Evolutionary conservation across 1,140 invertebrate genomes (phyloP), one percentile per base, ranked within the genome.

Genomic region (Druon quercuslanigerum): DNA sequence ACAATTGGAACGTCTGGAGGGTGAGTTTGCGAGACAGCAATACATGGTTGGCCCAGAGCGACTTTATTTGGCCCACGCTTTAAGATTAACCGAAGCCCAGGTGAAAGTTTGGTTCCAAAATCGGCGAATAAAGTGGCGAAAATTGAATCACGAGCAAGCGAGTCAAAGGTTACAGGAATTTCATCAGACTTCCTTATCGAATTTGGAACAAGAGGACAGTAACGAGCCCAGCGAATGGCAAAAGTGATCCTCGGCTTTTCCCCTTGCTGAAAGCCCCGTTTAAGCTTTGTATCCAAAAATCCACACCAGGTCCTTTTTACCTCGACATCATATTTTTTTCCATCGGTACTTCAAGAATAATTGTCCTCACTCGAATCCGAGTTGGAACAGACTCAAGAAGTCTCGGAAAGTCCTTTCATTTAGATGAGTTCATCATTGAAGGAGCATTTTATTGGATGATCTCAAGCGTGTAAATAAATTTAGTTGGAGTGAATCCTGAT

Each of bases 91-190:
- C 0, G 98, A 99, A 90, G 97, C 97, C 6, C 93, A 97, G 93
- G 97, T 99, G 0, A 99, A 99, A 91, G 98, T 99, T 1, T 99
- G 98, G 98, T 99, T 99, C 88, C 98, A 98, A 91, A 99, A 99
- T 89, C 93, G 98, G 25, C 93, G 98, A 46, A 99, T 99, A 79
- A 99, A 99, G 92, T 98, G 97, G 97, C 92, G 98, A 20, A 99
- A 99, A 85, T 96, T 98, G 83, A 96, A 98, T 83, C 91, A 98
- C 84, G 97, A 98, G 87, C 93, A 97, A 79, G 97, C 97, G 51
- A 97, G 98, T 87, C 97, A 98, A 80, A 93, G 96, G 72, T 92
- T 97, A 46, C 96, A 96, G 0, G 93, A 97, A 17, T 92, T 96
- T 72, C 95, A 96, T 81, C 94, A 96, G 84, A 80, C 75, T 71